phyloP scores from a whole-genome alignment of 2,888 invertebrate species.

The Drosophila cognata region DNA sequence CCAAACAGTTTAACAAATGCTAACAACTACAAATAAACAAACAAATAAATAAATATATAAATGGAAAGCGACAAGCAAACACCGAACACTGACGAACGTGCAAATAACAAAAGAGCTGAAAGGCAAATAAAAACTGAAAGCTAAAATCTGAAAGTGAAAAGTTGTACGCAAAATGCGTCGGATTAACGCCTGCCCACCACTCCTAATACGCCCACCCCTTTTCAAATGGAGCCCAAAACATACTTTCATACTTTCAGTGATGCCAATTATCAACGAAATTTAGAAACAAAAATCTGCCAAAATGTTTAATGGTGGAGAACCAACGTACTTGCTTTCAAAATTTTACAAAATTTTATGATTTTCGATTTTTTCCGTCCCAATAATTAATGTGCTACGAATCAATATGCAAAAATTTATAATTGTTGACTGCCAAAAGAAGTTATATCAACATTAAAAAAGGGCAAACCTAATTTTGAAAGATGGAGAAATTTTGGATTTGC shows the following conservation, averaged over 20 bases:
- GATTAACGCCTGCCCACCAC: constrained; percentile 58
- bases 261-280: neutral
- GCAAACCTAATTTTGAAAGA: neutral
- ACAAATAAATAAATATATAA: constrained; percentile 52
- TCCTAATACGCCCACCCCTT: neutral
- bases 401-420: neutral
- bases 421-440: neutral
- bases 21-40: constrained; percentile 64
- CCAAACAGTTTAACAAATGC: constrained; percentile 73
- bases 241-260: constrained; percentile 15
- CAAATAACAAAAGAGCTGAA: constrained; percentile 61
- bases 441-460: neutral
- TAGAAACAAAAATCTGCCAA: neutral
- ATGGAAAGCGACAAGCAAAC: constrained; percentile 30
- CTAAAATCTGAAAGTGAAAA: constrained; percentile 76
- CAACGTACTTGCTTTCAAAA: neutral
- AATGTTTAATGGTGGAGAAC: neutral
- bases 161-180: constrained; percentile 77
- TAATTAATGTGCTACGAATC: neutral
- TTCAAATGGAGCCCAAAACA: constrained; percentile 36
- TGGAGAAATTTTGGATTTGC: neutral
- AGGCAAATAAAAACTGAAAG: constrained; percentile 59
- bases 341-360: neutral
- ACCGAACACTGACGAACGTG: constrained; percentile 17
- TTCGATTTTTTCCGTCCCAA: neutral